Evolutionary conservation across 2,797 vertebrate genomes (phyloP).

Genomic region (Phoeniculus purpureus): DNA sequence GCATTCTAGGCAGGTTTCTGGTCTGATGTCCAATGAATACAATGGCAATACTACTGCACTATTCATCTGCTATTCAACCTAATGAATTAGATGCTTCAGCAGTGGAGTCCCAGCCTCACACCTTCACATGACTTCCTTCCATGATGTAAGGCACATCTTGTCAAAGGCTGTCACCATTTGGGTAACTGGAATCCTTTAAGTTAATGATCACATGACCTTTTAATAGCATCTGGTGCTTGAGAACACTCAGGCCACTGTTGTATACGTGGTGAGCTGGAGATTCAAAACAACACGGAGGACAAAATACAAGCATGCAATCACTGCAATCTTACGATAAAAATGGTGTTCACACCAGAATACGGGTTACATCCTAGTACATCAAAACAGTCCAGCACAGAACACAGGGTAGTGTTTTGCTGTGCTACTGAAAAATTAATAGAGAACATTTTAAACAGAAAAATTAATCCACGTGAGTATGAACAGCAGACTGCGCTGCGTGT

Average conservation of each 20-base stretch:
- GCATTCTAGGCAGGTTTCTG: not conserved
- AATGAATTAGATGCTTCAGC: not conserved
- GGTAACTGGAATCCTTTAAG: not conserved
- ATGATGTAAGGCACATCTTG: not conserved
- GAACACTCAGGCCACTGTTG: not conserved
- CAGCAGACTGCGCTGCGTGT: not conserved
- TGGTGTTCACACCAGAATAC: not conserved
- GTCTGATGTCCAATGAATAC: not conserved
- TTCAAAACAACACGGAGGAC: not conserved
- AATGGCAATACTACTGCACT: not conserved
- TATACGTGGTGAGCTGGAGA: not conserved
- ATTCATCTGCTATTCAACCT: not conserved
- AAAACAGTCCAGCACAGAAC: not conserved
- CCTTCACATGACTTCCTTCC: not conserved
- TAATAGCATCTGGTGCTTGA: not conserved
- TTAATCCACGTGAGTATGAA: not conserved
- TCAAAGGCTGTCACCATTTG: not conserved
- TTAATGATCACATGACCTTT: not conserved
- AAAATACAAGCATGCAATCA: not conserved
- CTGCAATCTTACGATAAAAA: not conserved
- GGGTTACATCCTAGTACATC: not conserved
- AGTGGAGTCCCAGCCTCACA: not conserved
- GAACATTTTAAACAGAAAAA: not conserved
- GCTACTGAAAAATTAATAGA: not conserved
- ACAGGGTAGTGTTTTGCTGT: not conserved